These are phyloP conservation scores for Odontocerum albicorne DNA, from an alignment of 2,888 invertebrate species.

Conservation along the genomic window DNA sequence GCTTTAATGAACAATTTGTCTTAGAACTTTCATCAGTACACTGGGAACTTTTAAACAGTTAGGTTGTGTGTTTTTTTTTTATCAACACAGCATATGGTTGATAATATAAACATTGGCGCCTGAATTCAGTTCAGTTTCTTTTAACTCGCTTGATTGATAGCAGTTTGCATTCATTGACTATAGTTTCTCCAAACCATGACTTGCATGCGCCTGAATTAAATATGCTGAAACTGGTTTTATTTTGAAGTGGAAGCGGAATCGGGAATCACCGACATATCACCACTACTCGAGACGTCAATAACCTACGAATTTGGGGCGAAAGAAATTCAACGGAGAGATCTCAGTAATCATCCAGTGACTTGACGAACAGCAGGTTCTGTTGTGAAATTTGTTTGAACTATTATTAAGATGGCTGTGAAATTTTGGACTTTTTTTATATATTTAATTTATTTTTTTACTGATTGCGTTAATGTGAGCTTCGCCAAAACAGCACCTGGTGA, in stretches of 20 bases:
- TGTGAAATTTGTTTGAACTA: neutral
- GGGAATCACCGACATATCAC: constrained; percentile 6
- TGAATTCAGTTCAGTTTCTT: no score
- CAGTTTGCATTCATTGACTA: no score
- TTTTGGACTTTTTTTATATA: neutral
- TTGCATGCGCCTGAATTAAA: constrained; percentile 1
- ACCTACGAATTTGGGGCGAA: constrained; percentile 10
- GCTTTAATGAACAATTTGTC: neutral
- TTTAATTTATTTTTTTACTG: constrained; percentile 5
- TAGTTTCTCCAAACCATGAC: constrained; percentile 8
- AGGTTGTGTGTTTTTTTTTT: no score
- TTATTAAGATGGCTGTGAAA: neutral
- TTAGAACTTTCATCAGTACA: no score
- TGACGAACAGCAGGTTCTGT: constrained; percentile 9
- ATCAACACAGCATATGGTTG: no score
- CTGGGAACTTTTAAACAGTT: no score
- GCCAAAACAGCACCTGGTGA: constrained; percentile 33
- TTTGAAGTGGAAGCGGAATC: constrained; percentile 9
- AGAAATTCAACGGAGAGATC: constrained; percentile 12
- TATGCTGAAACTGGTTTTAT: constrained; percentile 16
- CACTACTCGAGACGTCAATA: constrained; percentile 5
- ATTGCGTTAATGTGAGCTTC: neutral
- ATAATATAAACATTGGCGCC: no score
- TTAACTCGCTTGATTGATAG: no score
- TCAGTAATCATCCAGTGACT: constrained; percentile 8